Evolutionary conservation across 2,797 vertebrate species (phyloP), one percentile per base, ranked within the genome.

Genomic region (Trachops cirrhosus): DNA sequence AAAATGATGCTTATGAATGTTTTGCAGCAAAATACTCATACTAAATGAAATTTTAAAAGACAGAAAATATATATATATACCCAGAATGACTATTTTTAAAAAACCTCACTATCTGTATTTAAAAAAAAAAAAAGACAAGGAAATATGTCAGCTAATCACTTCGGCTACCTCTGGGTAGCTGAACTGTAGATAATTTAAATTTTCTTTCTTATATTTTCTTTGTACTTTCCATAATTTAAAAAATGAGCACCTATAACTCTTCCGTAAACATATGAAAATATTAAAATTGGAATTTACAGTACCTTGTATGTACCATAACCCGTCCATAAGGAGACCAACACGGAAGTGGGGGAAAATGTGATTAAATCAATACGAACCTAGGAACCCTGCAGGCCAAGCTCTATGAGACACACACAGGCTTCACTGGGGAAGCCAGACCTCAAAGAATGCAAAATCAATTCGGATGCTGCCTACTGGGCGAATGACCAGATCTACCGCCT

Each of bases 1-100:
- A 88, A 94, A 96, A 86, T 39, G 93, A 89, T 68, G 94, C 54
- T 85, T 71, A 34, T 11, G 46, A n/a, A 80, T 57, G 24, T 86
- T 94, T 62, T 50, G 18, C 24, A 57, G 86, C 50, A 85, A 87
- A 84, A 84, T 59, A 44, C 92, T 95, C n/a, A 48, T 29, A 64
- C 86, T 77, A 95, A 91, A 74, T 73, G 88, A 96, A 89, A 95
- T 96, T 70, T 93, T 86, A 94, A 82, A 50, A 84, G 70, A 88
- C 68, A 94, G 67, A 71, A 88, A 96, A 67, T 44, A 77, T 26
- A 57, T 57, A 21, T 29, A 59, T 26, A 59, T 29, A 59, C 12
- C 29, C 34, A 68, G 50, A 18, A 32, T 29, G 59, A 44, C 34
- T 82, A 90, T 80, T 92, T 92, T 92, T 15, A 15, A n/a, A 92